Conservation (phyloP, 1,140 invertebrate species). For the Platorchestia sp. region DNA sequence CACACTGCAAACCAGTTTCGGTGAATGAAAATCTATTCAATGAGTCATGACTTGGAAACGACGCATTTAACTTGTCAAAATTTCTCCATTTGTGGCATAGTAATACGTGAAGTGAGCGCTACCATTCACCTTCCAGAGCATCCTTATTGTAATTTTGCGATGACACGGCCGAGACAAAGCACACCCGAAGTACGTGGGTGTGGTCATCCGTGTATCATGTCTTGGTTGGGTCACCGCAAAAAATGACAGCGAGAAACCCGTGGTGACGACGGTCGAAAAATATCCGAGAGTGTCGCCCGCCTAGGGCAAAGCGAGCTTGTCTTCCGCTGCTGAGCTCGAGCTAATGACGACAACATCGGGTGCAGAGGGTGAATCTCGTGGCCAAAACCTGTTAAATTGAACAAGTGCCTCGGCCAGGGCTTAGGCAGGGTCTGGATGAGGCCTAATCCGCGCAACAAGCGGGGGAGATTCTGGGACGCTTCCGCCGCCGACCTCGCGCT, state of each 20-base stretch:
- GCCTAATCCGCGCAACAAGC: neutral
- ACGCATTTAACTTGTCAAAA: neutral
- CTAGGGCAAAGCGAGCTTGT: neutral
- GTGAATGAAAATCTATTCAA: too few relatives aligned
- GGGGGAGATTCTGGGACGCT: neutral
- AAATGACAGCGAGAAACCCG: too few relatives aligned
- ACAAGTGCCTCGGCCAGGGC: slow-evolving; percentile 34
- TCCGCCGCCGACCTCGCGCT: neutral
- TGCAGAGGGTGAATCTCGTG: slow-evolving; percentile 20
- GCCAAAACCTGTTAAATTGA: slow-evolving; percentile 51
- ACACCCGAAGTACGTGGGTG: too few relatives aligned
- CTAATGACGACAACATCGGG: slow-evolving; percentile 53
- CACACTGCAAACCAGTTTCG: too few relatives aligned
- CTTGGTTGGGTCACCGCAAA: too few relatives aligned
- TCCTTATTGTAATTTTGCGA: too few relatives aligned
- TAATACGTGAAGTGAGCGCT: neutral
- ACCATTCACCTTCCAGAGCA: too few relatives aligned
- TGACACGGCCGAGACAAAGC: too few relatives aligned
- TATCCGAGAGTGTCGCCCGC: too few relatives aligned
- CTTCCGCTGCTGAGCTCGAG: neutral
- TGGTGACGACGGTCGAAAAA: too few relatives aligned
- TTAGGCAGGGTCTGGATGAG: neutral
- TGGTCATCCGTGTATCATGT: too few relatives aligned
- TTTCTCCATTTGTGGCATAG: neutral
- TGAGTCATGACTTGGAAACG: neutral